Evolutionary conservation across 2,797 vertebrate species (phyloP), one percentile per base, ranked within the genome.

Genomic region (Halcyon leucocephala): DNA sequence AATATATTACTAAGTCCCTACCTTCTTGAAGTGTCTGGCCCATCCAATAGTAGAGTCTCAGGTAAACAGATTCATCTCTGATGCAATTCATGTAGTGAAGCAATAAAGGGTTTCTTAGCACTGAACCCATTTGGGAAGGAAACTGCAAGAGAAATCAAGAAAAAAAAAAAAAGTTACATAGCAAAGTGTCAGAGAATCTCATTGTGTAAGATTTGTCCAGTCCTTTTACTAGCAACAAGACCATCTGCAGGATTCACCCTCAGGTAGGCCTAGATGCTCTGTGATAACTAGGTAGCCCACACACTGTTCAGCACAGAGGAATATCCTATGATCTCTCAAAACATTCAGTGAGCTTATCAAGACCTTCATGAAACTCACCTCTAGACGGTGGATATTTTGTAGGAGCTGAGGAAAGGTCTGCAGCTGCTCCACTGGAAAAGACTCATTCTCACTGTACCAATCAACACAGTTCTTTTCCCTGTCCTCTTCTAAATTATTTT

Each of bases 1-100:
- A 61, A 84, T 33, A n/a, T 21, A 82, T 82, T 24, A 13, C 14
- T 39, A 7, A 79, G 17, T 67, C 90, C 92, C 58, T 98, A 99
- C 99, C 99, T 98, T 99, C 99, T n/a, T 99, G 98, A 48, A 99
- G 98, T 41, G 98, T 97, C 62, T 98, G 98, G 71, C 98, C 98
- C 54, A 99, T 98, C 99, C 99, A 99, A 93, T 98, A 99, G 97
- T 99, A 98, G n/a, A 99, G 98, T 65, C 99, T 98, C 83, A 99
- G 97, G 94, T 99, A 98, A 91, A 99, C 61, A 14, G 98, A 98
- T 91, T 99, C 99, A 85, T 99, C 99, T 98, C 97, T 99, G 73
- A 99, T 95, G 90, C 98, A 99, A 90, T 99, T 99, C 90, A 99
- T 97, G 96, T 99, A 99, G 86, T 99, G 99, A 95, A 99, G 98